Percentiles rank a stretch among this genome's conserved stretches.
phyloP scores from a whole-genome alignment of 2,888 invertebrate species.

The Parnassius mnemosyne region DNA sequence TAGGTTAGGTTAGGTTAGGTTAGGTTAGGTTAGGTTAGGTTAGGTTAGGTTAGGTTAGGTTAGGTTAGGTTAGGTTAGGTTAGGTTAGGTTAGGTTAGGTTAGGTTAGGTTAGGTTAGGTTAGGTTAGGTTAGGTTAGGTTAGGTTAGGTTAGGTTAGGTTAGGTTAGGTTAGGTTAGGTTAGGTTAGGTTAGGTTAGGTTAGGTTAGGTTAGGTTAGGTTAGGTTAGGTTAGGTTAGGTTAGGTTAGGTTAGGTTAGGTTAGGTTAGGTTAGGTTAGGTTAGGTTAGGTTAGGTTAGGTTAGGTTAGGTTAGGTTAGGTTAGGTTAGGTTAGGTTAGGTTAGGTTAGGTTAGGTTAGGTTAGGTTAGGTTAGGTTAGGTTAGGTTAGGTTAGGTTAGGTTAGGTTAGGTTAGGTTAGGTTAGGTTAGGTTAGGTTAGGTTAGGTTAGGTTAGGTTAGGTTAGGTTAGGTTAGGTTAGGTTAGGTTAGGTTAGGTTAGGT shows the following conservation, averaged over 20 bases:
- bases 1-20: no score
- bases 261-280: constrained; percentile 4
- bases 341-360: constrained; percentile 4
- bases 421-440: background rate
- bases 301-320: constrained; percentile 4
- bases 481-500: constrained; percentile 29
- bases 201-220: constrained; percentile 4
- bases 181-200: constrained; percentile 4
- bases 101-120: no score
- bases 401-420: background rate
- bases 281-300: constrained; percentile 4
- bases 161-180: constrained; percentile 4
- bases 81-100: no score
- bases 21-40: no score
- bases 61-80: no score
- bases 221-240: constrained; percentile 2
- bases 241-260: constrained; percentile 2
- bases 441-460: constrained; percentile 30
- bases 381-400: constrained; percentile 4
- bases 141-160: constrained; percentile 1
- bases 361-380: constrained; percentile 4
- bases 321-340: constrained; percentile 1
- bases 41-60: no score
- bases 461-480: constrained; percentile 40
- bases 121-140: background rate